A percentile compares a stretch with the other conserved stretches of the same genome.
These are phyloP conservation scores for Watsonalla cultraria DNA, from an alignment of 2,888 invertebrate species.

Conservation along the genomic window DNA sequence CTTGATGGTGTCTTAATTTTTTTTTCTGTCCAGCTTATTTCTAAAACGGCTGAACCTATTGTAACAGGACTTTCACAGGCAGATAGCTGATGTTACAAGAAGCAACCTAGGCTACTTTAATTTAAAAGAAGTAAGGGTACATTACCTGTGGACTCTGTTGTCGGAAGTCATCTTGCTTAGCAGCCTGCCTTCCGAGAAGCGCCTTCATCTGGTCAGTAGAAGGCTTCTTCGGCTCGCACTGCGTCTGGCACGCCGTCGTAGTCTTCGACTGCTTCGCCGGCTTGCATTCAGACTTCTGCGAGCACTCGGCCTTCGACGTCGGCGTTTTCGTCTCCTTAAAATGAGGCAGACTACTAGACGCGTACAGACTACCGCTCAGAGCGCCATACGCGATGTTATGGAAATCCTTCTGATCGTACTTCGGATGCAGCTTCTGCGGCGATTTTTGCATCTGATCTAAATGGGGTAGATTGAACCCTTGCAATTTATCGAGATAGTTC, in stretches of 20 bases:
- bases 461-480: slow-evolving; percentile 78
- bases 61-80: too few species aligned
- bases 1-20: too few species aligned
- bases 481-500: slow-evolving; percentile 79
- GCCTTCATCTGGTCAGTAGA: slow-evolving; percentile 64
- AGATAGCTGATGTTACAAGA: too few species aligned
- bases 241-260: slow-evolving; percentile 67
- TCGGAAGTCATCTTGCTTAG: slow-evolving; percentile 59
- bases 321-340: slow-evolving; percentile 66
- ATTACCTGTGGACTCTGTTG: slow-evolving; percentile 58
- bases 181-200: slow-evolving; percentile 63
- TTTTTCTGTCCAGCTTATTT: too few species aligned
- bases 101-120: too few species aligned
- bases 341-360: slow-evolving; percentile 59
- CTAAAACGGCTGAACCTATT: too few species aligned
- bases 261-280: slow-evolving; percentile 66
- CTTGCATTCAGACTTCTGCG: slow-evolving; percentile 65
- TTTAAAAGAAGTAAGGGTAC: too few species aligned
- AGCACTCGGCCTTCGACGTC: slow-evolving; percentile 59
- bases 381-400: slow-evolving; percentile 70
- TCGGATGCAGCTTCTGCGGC: slow-evolving; percentile 78
- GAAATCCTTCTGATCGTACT: slow-evolving; percentile 71
- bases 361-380: slow-evolving; percentile 59
- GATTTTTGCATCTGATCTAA: slow-evolving; percentile 80
- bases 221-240: slow-evolving; percentile 62